phyloP scores from a whole-genome alignment of 1,140 invertebrate species.

The Magallana angulata region DNA sequence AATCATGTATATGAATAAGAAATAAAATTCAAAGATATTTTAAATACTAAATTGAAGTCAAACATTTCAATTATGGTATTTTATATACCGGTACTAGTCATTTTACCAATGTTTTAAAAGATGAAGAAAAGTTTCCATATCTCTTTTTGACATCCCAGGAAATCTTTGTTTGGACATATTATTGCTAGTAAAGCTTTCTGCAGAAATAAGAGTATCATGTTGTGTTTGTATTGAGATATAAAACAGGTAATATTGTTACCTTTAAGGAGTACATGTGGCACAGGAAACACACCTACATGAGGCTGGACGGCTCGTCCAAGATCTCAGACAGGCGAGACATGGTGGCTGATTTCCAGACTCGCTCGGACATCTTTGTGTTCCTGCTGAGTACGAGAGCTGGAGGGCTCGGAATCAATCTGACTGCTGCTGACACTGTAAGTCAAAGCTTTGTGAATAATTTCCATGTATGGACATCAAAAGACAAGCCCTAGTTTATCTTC shows the following conservation, averaged over 20 bases:
- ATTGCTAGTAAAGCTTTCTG: no score
- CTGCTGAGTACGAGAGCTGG: conserved; percentile 97
- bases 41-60: no score
- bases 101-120: no score
- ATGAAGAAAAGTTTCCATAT: no score
- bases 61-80: no score
- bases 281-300: conserved; percentile 78
- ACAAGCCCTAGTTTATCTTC: no score
- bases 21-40: no score
- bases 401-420: conserved; percentile 98
- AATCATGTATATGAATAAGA: neutral
- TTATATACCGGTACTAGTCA: no score
- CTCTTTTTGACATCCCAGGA: no score
- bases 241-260: neutral
- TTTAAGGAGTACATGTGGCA: conserved; percentile 79
- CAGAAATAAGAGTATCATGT: no score
- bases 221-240: no score
- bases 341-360: conserved; percentile 78
- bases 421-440: conserved; percentile 98
- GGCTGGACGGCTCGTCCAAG: conserved; percentile 79
- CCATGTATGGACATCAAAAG: neutral
- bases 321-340: conserved; percentile 79
- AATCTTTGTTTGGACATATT: no score
- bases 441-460: neutral
- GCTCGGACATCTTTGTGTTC: conserved; percentile 94